Percentiles rank a stretch among this genome's conserved stretches.
Conservation (phyloP, 2,888 invertebrate species). For the Agonopterix heracliana region DNA sequence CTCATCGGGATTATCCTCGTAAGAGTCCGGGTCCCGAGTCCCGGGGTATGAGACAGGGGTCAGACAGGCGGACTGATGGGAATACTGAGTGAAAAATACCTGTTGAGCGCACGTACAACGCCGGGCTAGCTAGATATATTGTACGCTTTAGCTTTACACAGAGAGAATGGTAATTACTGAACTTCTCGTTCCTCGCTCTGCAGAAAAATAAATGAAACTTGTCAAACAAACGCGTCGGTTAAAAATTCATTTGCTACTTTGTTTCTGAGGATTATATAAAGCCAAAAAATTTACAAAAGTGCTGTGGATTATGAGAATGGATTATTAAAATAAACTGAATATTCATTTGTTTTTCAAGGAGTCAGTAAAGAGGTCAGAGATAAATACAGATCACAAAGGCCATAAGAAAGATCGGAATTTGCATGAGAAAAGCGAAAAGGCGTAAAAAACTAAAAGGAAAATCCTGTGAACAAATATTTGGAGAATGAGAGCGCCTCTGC, state of each 20-base stretch:
- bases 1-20: conserved; percentile 14
- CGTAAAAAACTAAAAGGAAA: conserved; percentile 13
- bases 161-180: conserved; percentile 36
- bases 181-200: conserved; percentile 23
- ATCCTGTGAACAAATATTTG: conserved; percentile 35
- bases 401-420: conserved; percentile 1
- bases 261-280: too few species aligned
- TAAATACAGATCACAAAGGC: background rate
- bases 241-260: conserved; percentile 17
- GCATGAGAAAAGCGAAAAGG: background rate
- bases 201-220: conserved; percentile 33
- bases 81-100: conserved; percentile 34
- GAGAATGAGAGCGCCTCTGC: conserved; percentile 32
- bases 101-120: conserved; percentile 22
- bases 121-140: too few species aligned
- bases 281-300: too few species aligned
- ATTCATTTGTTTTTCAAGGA: too few species aligned
- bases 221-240: conserved; percentile 18
- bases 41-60: conserved; percentile 15
- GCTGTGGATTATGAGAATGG: too few species aligned
- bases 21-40: background rate
- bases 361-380: too few species aligned
- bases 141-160: background rate
- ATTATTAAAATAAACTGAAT: too few species aligned
- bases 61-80: conserved; percentile 22